Evolutionary conservation across 2,113 vertebrate genomes (phyloP).

Genomic region (Podocnemis expansa): DNA sequence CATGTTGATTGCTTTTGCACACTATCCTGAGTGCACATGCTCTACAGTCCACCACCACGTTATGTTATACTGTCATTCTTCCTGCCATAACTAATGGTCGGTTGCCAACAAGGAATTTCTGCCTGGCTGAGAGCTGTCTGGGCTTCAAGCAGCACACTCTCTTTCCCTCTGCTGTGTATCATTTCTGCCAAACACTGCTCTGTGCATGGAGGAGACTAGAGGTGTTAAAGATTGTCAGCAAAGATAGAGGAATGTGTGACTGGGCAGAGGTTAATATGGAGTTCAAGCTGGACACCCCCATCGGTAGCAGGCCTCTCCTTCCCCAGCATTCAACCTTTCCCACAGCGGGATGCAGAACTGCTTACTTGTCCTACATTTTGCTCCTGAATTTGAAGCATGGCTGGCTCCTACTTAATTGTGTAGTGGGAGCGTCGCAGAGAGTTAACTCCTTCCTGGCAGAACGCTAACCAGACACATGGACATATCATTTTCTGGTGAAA

Average conservation of each 20-base stretch:
- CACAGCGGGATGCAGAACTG: not conserved
- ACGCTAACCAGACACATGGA: not conserved
- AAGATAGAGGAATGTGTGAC: not conserved
- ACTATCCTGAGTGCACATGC: not conserved
- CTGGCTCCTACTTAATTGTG: fast-evolving
- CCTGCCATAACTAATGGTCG: not conserved
- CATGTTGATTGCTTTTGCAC: not conserved
- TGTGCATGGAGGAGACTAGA: fast-evolving
- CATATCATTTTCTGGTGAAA: not conserved
- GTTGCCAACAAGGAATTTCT: not conserved
- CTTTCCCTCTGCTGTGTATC: not conserved
- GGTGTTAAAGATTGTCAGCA: not conserved
- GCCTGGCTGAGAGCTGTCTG: not conserved
- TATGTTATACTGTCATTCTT: not conserved
- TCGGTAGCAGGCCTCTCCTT: not conserved
- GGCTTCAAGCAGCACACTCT: not conserved
- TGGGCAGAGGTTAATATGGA: not conserved
- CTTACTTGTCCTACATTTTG: not conserved
- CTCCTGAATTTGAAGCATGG: not conserved
- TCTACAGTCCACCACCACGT: not conserved
- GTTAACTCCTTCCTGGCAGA: fast-evolving
- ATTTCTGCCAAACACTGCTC: not conserved
- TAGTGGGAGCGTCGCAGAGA: fast-evolving
- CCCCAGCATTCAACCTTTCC: not conserved
- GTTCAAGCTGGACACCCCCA: not conserved